Evolutionary conservation across 2,888 invertebrate genomes (phyloP), one percentile per base, ranked within the genome.

Genomic region (Coenonympha arcania): DNA sequence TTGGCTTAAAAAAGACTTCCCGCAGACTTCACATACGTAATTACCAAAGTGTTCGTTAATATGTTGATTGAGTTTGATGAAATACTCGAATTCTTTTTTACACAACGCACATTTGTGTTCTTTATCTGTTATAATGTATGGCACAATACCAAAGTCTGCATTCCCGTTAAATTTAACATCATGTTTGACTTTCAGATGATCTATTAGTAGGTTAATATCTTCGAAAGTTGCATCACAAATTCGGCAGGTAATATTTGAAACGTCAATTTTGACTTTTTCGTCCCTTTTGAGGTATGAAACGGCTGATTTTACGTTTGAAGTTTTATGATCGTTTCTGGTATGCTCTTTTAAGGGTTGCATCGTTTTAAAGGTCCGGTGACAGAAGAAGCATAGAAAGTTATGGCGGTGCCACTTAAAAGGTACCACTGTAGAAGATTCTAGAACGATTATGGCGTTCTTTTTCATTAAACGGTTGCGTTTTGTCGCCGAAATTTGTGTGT

Each of bases 321-420:
- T 68, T 20, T 59, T 58, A 48, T 86, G 85, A 9, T 75, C 69
- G 1, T 57, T 56, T 18, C 30, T 62, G 0, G 81, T 77, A 50
- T 88, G 88, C 18, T 75, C 73, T 66, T 82, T 84, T 1, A 89
- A 62, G 0, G 59, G 46, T 1, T 64, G 55, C 0, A 70, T 62
- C 2, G 70, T 66, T 70, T 76, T 78, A 16, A 79, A 78, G 1
- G 66, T 49, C n/a, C 68, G 63, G 57, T 82, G 80, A 54, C 86
- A 86, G 55, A 68, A 83, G 70, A 84, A 85, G 51, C 86, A 86
- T 3, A 84, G 69, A 41, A 78, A 86, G 47, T 73, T 72, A 48
- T 84, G 82, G 22, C 82, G 65, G 40, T 82, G 80, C 85, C 85
- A 86, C 61, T 83, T 86, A 57, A 86, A 86, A 0, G 85, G 85